A percentile compares a stretch with the other conserved stretches of the same genome.
Evolutionary conservation across 2,888 invertebrate species (phyloP).

Genomic region (Sabatieria punctata): DNA sequence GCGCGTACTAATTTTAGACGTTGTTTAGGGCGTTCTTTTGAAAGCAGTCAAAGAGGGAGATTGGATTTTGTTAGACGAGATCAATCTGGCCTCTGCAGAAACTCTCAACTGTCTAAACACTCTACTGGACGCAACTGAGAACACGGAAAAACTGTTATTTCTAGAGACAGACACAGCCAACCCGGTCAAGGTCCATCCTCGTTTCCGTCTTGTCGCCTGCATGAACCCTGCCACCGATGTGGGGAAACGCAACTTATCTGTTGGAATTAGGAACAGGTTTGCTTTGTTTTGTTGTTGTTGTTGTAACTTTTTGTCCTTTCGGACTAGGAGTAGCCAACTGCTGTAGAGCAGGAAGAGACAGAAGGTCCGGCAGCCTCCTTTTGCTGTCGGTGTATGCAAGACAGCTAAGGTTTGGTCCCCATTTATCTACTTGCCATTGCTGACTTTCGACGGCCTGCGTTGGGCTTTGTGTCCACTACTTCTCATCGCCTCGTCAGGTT

Average conservation of each 20-base stretch:
- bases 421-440: too few relatives aligned
- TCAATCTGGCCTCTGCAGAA: slow-evolving; percentile 89
- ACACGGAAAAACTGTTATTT: neutral
- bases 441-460: too few relatives aligned
- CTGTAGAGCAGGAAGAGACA: too few relatives aligned
- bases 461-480: too few relatives aligned
- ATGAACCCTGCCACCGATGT: slow-evolving; percentile 99
- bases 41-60: slow-evolving; percentile 66
- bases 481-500: too few relatives aligned
- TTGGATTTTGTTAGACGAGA: slow-evolving; percentile 94
- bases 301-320: too few relatives aligned
- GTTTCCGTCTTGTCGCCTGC: slow-evolving; percentile 88
- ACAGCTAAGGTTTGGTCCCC: too few relatives aligned
- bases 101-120: slow-evolving; percentile 84
- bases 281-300: neutral
- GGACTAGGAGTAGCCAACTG: too few relatives aligned
- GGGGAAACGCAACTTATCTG: slow-evolving; percentile 84
- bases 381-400: too few relatives aligned
- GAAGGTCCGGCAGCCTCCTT: too few relatives aligned
- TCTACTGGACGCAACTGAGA: slow-evolving; percentile 51
- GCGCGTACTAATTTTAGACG: neutral
- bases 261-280: slow-evolving; percentile 67
- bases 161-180: neutral
- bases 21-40: slow-evolving; percentile 58
- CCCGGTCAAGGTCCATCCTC: slow-evolving; percentile 39